Percentiles rank a stretch among this genome's conserved stretches.
Conservation (phyloP, 1,140 invertebrate species). For the Sycophila sp. region DNA sequence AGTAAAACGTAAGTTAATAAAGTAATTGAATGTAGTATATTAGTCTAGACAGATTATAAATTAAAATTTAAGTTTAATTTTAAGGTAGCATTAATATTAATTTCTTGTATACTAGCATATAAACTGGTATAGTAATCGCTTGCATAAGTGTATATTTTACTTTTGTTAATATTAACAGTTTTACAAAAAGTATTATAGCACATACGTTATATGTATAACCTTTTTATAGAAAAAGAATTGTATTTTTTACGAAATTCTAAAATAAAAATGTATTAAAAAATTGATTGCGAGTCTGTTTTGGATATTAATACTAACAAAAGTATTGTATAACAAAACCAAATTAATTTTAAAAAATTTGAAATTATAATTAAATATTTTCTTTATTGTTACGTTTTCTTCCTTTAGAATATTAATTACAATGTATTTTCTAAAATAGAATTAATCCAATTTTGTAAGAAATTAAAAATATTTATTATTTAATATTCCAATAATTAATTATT, state of each 20-base stretch:
- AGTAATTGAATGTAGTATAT: slow-evolving; percentile 3
- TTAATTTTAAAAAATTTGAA: not conserved
- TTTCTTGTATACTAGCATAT: slow-evolving; percentile 5
- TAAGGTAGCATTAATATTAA: slow-evolving; percentile 17
- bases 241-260: slow-evolving; percentile 30
- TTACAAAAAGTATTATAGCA: slow-evolving; percentile 37
- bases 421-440: not conserved
- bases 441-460: not conserved
- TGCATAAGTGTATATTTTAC: slow-evolving; percentile 28
- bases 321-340: slow-evolving; percentile 7
- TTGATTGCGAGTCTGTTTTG: not conserved
- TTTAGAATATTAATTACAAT: not conserved
- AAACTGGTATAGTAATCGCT: slow-evolving; percentile 14
- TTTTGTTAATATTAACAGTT: slow-evolving; percentile 34
- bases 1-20: too few relatives aligned
- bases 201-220: slow-evolving; percentile 26
- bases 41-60: not conserved
- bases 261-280: slow-evolving; percentile 22
- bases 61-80: slow-evolving; percentile 3
- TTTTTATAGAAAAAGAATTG: slow-evolving; percentile 14
- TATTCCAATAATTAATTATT: not conserved
- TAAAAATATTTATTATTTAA: not conserved
- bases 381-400: not conserved
- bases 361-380: not conserved
- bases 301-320: slow-evolving; percentile 29